Evolutionary conservation across 2,113 vertebrate species (phyloP).

Genomic region (Australoheros scitulus): DNA sequence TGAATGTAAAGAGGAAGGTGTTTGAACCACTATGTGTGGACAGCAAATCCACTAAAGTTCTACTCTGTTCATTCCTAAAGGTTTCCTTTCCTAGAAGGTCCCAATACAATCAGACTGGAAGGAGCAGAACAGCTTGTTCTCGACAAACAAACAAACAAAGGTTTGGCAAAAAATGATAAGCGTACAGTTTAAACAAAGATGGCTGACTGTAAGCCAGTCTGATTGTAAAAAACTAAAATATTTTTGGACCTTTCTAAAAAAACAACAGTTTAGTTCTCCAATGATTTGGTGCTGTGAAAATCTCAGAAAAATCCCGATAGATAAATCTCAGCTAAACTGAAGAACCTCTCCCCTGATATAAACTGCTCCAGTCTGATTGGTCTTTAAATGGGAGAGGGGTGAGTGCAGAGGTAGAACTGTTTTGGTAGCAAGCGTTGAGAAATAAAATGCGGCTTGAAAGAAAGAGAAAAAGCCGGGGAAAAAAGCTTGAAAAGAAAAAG

Average conservation of each 20-base stretch:
- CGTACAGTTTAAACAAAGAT: background rate
- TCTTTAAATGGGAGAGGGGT: background rate
- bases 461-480: background rate
- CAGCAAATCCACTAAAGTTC: background rate
- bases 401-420: slow-evolving; percentile 37
- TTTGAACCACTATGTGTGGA: background rate
- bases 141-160: background rate
- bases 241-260: background rate
- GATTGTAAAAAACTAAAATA: background rate
- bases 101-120: background rate
- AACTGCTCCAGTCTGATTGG: background rate
- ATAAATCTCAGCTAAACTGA: background rate
- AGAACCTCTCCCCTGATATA: background rate
- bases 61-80: background rate
- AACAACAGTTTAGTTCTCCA: background rate
- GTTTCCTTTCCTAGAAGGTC: background rate
- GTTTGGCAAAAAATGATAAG: background rate
- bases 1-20: slow-evolving; percentile 11
- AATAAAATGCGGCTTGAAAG: background rate
- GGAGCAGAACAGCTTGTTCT: background rate
- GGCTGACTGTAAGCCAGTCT: background rate
- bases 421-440: background rate
- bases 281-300: background rate
- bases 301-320: background rate
- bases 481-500: background rate